Percentiles rank a stretch among this genome's conserved stretches.
These are phyloP conservation scores for Alosa sapidissima DNA, from an alignment of 2,797 vertebrate genomes.

Conservation along the genomic window DNA sequence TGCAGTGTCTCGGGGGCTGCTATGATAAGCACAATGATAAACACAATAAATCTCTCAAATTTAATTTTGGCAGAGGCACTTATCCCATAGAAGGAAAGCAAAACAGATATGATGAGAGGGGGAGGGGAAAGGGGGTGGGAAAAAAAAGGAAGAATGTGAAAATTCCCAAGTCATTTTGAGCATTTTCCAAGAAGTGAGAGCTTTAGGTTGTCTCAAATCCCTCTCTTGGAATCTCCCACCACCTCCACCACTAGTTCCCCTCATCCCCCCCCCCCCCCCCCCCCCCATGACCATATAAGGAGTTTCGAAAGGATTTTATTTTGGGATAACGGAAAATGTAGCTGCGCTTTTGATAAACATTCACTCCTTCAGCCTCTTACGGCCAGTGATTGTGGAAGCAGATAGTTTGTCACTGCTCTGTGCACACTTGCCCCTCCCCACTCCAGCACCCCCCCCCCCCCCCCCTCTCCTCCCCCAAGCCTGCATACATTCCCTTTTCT, in stretches of 20 bases:
- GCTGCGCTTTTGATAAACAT: constrained; percentile 75
- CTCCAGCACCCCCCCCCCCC: constrained; percentile 27
- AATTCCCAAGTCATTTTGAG: constrained; percentile 53
- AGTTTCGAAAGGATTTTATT: constrained; percentile 75
- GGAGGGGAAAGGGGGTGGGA: not conserved
- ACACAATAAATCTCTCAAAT: constrained; percentile 30
- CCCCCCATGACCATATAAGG: constrained; percentile 80
- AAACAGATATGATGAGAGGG: constrained; percentile 31
- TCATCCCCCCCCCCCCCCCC: not conserved
- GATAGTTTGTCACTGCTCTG: constrained; percentile 62
- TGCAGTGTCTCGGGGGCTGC: not conserved
- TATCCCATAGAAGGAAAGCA: constrained; percentile 34
- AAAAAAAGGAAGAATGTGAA: constrained; percentile 39
- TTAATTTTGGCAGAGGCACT: constrained; percentile 40
- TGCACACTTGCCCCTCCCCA: not conserved
- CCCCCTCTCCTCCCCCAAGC: constrained; percentile 31
- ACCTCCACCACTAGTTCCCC: not conserved
- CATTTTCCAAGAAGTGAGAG: constrained; percentile 58
- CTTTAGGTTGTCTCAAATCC: constrained; percentile 70
- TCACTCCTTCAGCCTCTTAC: constrained; percentile 64
- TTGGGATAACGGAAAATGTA: constrained; percentile 78
- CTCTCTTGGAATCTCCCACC: constrained; percentile 71
- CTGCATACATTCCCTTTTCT: constrained; percentile 78
- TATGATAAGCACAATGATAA: constrained; percentile 33
- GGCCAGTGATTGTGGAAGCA: constrained; percentile 67